phyloP scores from a whole-genome alignment of 2,797 vertebrate genomes.

The Prunella strophiata region DNA sequence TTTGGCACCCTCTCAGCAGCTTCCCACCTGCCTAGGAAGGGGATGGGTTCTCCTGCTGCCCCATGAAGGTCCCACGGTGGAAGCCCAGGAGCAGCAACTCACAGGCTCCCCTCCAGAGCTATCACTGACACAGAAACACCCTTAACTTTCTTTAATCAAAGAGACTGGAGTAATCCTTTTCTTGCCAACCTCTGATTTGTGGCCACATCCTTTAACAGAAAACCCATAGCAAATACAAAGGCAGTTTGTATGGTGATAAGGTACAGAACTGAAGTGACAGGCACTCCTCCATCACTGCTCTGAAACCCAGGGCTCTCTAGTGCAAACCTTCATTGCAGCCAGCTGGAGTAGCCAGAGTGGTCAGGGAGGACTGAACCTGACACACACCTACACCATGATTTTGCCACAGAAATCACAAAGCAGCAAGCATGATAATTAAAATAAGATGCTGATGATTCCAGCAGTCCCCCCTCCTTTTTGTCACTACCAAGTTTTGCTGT shows the following conservation, averaged over 20 bases:
- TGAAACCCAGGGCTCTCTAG: background rate
- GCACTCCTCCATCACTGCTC: background rate
- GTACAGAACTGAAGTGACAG: background rate
- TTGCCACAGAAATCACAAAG: background rate
- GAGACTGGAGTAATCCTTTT: slow-evolving; percentile 16
- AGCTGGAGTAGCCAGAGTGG: background rate
- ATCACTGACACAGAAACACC: accelerated
- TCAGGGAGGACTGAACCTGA: background rate
- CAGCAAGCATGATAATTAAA: slow-evolving; percentile 5
- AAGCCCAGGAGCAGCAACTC: background rate
- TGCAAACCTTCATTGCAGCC: background rate
- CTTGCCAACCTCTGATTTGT: slow-evolving; percentile 7
- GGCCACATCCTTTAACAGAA: slow-evolving; percentile 38
- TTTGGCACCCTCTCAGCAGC: background rate
- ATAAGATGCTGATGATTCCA: background rate
- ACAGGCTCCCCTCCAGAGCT: background rate
- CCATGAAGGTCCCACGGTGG: accelerated
- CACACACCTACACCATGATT: background rate
- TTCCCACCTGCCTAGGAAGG: background rate
- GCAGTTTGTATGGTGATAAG: background rate
- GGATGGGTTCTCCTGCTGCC: background rate
- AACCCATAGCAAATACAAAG: background rate
- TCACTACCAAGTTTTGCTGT: slow-evolving; percentile 5
- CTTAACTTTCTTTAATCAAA: slow-evolving; percentile 1
- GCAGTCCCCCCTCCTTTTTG: background rate